Evolutionary conservation across 2,888 invertebrate genomes (phyloP).

Genomic region (Druceiella hillmani): DNA sequence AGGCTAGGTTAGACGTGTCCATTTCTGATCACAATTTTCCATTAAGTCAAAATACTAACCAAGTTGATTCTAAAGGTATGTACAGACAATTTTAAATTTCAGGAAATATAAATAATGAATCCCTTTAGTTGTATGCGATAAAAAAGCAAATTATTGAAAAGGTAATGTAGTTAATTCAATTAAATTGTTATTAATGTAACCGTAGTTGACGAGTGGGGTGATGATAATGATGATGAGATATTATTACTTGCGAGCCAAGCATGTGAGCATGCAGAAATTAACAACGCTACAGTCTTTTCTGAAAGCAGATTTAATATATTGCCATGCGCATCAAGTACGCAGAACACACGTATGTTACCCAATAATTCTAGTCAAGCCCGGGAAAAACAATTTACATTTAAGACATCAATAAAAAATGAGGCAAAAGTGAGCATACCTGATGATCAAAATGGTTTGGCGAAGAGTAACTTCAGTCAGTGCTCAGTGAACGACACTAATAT

Average conservation of each 20-base stretch:
- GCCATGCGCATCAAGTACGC: too few relatives aligned
- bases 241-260: constrained; percentile 45
- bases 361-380: background rate
- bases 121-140: too few relatives aligned
- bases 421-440: background rate
- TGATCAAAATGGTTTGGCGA: too few relatives aligned
- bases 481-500: too few relatives aligned
- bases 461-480: too few relatives aligned
- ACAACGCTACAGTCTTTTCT: too few relatives aligned
- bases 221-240: constrained; percentile 46
- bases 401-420: background rate
- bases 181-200: constrained; percentile 1
- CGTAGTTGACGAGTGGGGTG: constrained; percentile 36
- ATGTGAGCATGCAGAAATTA: constrained; percentile 37
- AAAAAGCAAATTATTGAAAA: too few relatives aligned
- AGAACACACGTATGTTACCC: too few relatives aligned
- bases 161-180: too few relatives aligned
- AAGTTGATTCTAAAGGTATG: constrained; percentile 21
- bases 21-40: constrained; percentile 45
- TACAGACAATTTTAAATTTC: too few relatives aligned
- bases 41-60: constrained; percentile 35
- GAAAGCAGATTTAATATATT: too few relatives aligned
- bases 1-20: constrained; percentile 39
- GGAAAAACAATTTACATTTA: background rate
- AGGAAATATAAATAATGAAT: too few relatives aligned